phyloP scores from a whole-genome alignment of 2,888 invertebrate genomes.

The Ferrisia virgata region DNA sequence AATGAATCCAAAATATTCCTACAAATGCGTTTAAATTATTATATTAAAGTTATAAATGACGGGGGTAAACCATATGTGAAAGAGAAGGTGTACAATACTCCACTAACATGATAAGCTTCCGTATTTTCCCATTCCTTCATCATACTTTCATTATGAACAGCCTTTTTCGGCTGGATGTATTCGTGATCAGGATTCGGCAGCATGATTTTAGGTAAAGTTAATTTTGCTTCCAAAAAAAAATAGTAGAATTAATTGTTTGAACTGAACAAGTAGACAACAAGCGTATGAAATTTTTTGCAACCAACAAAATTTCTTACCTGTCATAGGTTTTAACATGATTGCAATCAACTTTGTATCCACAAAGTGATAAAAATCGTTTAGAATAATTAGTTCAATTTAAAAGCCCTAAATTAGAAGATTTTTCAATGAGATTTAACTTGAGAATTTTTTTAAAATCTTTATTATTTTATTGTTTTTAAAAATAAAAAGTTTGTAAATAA shows the following conservation, averaged over 20 bases:
- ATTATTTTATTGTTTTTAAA: not conserved
- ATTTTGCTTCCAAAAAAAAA: not conserved
- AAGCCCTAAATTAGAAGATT: too few relatives aligned
- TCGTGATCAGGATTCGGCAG: constrained; percentile 29
- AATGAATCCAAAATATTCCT: constrained; percentile 84
- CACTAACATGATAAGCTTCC: constrained; percentile 73
- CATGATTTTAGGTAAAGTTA: constrained; percentile 27
- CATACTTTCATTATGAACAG: constrained; percentile 54
- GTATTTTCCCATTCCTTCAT: constrained; percentile 80
- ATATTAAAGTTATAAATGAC: not conserved
- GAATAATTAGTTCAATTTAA: too few relatives aligned
- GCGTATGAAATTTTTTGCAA: not conserved
- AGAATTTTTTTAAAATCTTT: not conserved
- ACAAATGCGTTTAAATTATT: constrained; percentile 49
- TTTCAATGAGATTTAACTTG: too few relatives aligned
- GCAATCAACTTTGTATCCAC: not conserved
- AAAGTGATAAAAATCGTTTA: not conserved
- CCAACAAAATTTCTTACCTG: not conserved
- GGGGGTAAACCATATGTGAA: not conserved
- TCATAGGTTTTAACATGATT: not conserved
- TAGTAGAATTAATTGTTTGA: not conserved
- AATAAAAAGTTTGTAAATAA: not conserved
- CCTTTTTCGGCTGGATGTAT: constrained; percentile 16
- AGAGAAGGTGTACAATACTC: not conserved
- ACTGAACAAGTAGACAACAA: too few relatives aligned